Percentiles rank a stretch among this genome's conserved stretches.
Conservation (phyloP, 2,888 invertebrate genomes). For the Aleiodes leptofemur region DNA sequence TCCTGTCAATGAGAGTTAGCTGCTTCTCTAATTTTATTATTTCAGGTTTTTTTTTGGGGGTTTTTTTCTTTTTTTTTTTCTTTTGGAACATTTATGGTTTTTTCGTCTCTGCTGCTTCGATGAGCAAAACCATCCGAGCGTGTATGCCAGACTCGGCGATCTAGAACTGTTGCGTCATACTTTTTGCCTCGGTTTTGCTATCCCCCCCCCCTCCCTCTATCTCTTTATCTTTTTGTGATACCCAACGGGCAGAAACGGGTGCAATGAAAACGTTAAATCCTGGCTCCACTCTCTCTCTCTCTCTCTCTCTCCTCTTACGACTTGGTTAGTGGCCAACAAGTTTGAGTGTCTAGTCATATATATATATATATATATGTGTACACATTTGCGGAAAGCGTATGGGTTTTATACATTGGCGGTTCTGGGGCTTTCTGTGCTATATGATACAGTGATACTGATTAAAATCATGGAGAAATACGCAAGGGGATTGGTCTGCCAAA, state of each 20-base stretch:
- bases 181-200: constrained; percentile 49
- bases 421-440: constrained; percentile 51
- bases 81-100: too few species aligned
- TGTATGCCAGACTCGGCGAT: constrained; percentile 43
- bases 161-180: constrained; percentile 47
- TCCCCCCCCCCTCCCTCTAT: neutral
- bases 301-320: constrained; percentile 40
- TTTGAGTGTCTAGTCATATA: constrained; percentile 52
- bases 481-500: constrained; percentile 11
- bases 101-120: constrained; percentile 31
- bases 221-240: constrained; percentile 47
- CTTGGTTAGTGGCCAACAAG: constrained; percentile 66
- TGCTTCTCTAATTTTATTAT: constrained; percentile 17
- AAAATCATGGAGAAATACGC: constrained; percentile 21
- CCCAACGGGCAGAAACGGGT: constrained; percentile 46
- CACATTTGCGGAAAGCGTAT: constrained; percentile 45
- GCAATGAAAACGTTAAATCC: constrained; percentile 62
- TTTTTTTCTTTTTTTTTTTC: constrained; percentile 3
- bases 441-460: constrained; percentile 2
- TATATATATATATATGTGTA: neutral
- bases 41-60: neutral
- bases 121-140: constrained; percentile 42
- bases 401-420: constrained; percentile 52
- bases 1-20: constrained; percentile 22
- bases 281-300: constrained; percentile 40